Base-by-base conservation (phyloP, 2,888 invertebrate species). In the Diarsia dahlii region DNA sequence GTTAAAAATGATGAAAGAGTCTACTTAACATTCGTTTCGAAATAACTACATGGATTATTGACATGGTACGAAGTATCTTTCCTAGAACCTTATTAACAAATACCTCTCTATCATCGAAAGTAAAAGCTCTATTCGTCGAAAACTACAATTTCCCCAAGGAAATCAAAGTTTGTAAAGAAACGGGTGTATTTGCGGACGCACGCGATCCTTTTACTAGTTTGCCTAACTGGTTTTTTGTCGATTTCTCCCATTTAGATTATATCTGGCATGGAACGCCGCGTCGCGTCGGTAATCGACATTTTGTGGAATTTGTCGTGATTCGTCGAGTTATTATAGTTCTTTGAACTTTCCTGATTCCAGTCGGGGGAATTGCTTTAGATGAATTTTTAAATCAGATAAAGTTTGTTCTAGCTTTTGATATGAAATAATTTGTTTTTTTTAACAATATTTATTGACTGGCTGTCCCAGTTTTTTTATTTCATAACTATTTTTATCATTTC, bases 141-240 rank as follows among this genome's bases (percentile, higher is more conserved):
- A 74, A 76, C 67, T 81, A 79, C 69, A 54, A 79, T 86, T 86
- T 88, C 81, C 86, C 76, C 52, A 45, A 79, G 85, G 84, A 88
- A 86, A 88, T 82, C 54, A 74, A 82, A 83, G 58, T 83, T 80
- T 72, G 69, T 66, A 70, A 71, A 75, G 69, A 78, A 76, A 62
- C 67, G 69, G 73, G 72, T 67, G 20, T 65, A 56, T 75, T 72
- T 77, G 87, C 71, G 79, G 75, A 79, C 74, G 70, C 74, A 69
- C 76, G 76, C 82, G 67, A 80, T 84, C 74, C 80, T 87, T 82
- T 71, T 76, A 82, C 85, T 74, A 80, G 87, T 78, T 72, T n/a
- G n/a, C n/a, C n/a, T 78, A 86, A 74, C 86, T 71, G 80, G 81
- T 82, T 84, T 76, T 76, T 73, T 75, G 76, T 71, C 68, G 82